phyloP scores from a whole-genome alignment of 1,140 invertebrate genomes.

The Drosophila biarmipes region DNA sequence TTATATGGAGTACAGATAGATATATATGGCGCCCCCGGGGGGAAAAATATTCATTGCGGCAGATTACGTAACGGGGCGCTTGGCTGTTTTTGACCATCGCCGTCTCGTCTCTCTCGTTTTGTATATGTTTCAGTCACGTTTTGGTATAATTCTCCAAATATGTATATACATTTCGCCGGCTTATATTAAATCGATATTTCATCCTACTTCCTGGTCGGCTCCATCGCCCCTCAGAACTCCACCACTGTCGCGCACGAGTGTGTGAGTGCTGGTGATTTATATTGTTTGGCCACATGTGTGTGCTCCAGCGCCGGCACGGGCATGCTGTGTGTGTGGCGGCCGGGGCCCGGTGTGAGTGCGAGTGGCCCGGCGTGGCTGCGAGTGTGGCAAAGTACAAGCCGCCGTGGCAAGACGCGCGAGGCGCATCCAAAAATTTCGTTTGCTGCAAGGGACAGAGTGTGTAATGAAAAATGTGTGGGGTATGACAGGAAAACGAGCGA shows the following conservation, averaged over 20 bases:
- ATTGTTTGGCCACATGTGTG: slow-evolving; percentile 48
- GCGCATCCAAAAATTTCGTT: slow-evolving; percentile 60
- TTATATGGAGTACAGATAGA: no score
- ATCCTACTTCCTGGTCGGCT: slow-evolving; percentile 39
- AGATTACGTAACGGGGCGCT: slow-evolving; percentile 39
- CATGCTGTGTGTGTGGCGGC: slow-evolving; percentile 3
- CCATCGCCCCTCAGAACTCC: slow-evolving; percentile 21
- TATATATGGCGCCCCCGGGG: slow-evolving; percentile 32
- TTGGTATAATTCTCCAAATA: slow-evolving; percentile 49
- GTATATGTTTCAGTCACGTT: slow-evolving; percentile 50
- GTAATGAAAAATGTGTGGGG: slow-evolving; percentile 58
- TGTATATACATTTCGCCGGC: slow-evolving; percentile 44
- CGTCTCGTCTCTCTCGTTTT: slow-evolving; percentile 16
- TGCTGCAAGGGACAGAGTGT: slow-evolving; percentile 61
- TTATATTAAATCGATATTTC: slow-evolving; percentile 51
- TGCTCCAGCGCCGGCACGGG: neutral
- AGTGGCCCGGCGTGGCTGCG: slow-evolving; percentile 19
- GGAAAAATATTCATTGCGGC: slow-evolving; percentile 29
- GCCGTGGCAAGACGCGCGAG: slow-evolving; percentile 55
- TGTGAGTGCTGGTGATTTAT: slow-evolving; percentile 55
- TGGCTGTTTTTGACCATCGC: slow-evolving; percentile 34
- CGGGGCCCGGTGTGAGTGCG: slow-evolving; percentile 2
- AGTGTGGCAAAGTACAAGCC: slow-evolving; percentile 48
- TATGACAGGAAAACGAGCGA: slow-evolving; percentile 50
- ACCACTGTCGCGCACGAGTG: slow-evolving; percentile 37